Evolutionary conservation across 2,113 vertebrate species (phyloP).

Genomic region (Hippocampus comes): DNA sequence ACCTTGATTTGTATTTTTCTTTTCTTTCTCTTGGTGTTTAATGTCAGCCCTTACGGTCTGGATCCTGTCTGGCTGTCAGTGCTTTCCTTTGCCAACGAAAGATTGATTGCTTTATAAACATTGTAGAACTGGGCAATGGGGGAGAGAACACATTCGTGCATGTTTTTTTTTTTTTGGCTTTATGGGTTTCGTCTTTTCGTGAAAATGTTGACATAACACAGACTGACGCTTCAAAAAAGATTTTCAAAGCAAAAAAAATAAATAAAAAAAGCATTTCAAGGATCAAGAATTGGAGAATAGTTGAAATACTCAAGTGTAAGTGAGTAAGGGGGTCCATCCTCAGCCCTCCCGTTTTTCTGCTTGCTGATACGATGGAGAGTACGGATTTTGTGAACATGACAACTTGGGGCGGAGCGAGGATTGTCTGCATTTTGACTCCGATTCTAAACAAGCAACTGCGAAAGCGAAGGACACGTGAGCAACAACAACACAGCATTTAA

Average conservation of each 20-base stretch:
- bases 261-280: too few relatives aligned
- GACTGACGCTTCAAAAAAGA: background rate
- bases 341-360: too few relatives aligned
- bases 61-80: slow-evolving; percentile 43
- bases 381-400: too few relatives aligned
- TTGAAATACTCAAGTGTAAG: background rate
- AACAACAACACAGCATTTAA: background rate
- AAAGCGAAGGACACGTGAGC: background rate
- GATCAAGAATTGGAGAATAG: background rate
- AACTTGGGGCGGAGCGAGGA: background rate
- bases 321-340: background rate
- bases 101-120: slow-evolving; percentile 47
- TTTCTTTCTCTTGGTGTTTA: too few relatives aligned
- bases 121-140: slow-evolving; percentile 32
- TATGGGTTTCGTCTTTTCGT: slow-evolving; percentile 26
- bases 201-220: slow-evolving; percentile 11
- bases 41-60: background rate
- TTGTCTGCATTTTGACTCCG: background rate
- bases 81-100: slow-evolving; percentile 45
- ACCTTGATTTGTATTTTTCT: too few relatives aligned
- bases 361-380: too few relatives aligned
- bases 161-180: too few relatives aligned
- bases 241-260: too few relatives aligned
- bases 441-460: background rate
- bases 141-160: background rate